Base-by-base conservation (phyloP, 2,888 invertebrate species). In the Parthenolecanium corni region DNA sequence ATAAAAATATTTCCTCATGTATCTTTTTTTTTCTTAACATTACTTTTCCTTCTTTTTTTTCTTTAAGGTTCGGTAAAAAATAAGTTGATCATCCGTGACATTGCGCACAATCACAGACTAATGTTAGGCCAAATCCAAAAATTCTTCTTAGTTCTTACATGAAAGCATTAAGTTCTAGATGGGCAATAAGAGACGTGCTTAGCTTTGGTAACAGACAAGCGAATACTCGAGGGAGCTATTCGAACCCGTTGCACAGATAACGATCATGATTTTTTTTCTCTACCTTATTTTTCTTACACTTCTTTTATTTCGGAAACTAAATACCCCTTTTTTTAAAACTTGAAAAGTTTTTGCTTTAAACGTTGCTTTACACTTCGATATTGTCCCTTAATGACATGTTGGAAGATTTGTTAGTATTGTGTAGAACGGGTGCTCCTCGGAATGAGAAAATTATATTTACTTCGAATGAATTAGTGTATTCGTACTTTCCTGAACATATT, bases 71-170 rank as follows among this genome's bases (percentile, higher is more conserved):
- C 61, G 61, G 61, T 61, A 61, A 61, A 61, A 61, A 61, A 61
- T 61, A 61, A 61, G 61, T 61, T 61, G 61, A 61, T 61, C 61
- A 61, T 61, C 61, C 61, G 61, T 61, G 61, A 61, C 61, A 61
- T 61, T 61, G 61, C 61, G 61, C 49, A 61, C 61, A 61, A 61
- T 61, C 61, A 61, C 61, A 61, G 61, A 47, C 51, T 61, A 61
- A 61, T 61, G 61, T 61, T 61, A 61, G 61, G 61, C 61, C 61
- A 49, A 49, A 61, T 61, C 61, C 61, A 38, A 49, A 61, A 49
- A 49, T 61, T 61, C 57, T 57, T 46, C 44, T 31, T 57, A 57
- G 57, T 57, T 44, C 49, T 61, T 61, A 61, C 61, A 61, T 49
- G 49, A 47, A 61, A 47, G 61, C 61, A 61, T 61, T 61, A 61